These are phyloP conservation scores for Crotophaga sulcirostris DNA, from an alignment of 2,113 vertebrate species.

Conservation along the genomic window DNA sequence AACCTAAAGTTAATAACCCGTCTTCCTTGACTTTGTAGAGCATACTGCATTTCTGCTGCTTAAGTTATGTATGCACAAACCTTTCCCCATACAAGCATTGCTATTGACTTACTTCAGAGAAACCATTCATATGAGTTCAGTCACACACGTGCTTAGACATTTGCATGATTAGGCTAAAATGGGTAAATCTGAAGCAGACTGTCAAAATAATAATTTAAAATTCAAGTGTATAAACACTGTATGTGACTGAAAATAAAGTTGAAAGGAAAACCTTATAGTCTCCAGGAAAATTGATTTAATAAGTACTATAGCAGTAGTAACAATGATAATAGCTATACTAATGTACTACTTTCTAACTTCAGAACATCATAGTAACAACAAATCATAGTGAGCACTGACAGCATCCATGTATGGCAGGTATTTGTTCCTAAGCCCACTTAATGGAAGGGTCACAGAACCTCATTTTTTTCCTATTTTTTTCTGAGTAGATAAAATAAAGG, in stretches of 20 bases:
- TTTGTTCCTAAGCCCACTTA: neutral
- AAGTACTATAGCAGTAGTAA: neutral
- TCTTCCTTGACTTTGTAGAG: neutral
- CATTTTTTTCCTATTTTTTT: neutral
- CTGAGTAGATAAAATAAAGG: neutral
- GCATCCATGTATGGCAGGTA: neutral
- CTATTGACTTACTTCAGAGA: neutral
- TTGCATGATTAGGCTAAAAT: neutral
- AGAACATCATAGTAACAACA: neutral
- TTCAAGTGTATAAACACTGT: neutral
- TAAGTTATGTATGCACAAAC: neutral
- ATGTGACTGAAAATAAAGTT: neutral
- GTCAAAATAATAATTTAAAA: conserved; percentile 28
- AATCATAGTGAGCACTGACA: neutral
- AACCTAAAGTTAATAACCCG: neutral
- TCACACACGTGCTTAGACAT: neutral
- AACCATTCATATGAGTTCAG: neutral
- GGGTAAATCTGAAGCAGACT: neutral
- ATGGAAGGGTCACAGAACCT: neutral
- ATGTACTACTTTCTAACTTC: neutral
- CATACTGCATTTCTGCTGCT: neutral
- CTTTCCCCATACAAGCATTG: neutral
- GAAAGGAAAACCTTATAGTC: neutral
- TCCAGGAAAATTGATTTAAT: neutral
- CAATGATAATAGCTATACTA: neutral